Percentiles rank a stretch among this genome's conserved stretches.
These are phyloP conservation scores for Corythaixoides concolor DNA, from an alignment of 2,113 vertebrate genomes.

Conservation along the genomic window DNA sequence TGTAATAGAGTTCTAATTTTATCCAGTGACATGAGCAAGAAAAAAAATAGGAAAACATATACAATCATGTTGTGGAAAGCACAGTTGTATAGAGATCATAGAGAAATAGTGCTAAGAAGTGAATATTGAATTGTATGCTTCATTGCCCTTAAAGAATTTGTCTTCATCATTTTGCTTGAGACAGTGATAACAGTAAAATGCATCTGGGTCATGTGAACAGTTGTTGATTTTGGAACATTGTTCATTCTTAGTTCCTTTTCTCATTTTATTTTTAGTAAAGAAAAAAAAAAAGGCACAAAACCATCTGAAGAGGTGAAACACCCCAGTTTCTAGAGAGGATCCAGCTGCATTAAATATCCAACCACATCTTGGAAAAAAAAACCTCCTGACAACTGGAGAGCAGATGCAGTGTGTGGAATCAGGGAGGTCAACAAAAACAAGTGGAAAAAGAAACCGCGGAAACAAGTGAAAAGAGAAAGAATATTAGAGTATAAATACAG, in stretches of 20 bases:
- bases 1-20: not conserved
- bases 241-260: not conserved
- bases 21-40: not conserved
- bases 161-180: not conserved
- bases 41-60: not conserved
- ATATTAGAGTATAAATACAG: not conserved
- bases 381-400: constrained; percentile 5
- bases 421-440: constrained; percentile 42
- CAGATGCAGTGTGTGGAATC: constrained; percentile 16
- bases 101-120: not conserved
- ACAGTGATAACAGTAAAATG: not conserved
- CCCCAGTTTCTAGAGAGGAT: constrained; percentile 17
- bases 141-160: not conserved
- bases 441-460: not conserved
- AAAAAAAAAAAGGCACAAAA: not conserved
- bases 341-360: not conserved
- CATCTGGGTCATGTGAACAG: not conserved
- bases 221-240: not conserved
- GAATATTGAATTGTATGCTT: not conserved
- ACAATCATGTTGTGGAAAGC: not conserved
- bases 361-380: constrained; percentile 7
- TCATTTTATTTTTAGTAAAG: not conserved
- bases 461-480: constrained; percentile 34
- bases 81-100: not conserved
- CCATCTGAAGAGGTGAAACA: constrained; percentile 9